Evolutionary conservation across 2,113 vertebrate genomes (phyloP), one percentile per base, ranked within the genome.

Genomic region (Rhabdomys dilectus): DNA sequence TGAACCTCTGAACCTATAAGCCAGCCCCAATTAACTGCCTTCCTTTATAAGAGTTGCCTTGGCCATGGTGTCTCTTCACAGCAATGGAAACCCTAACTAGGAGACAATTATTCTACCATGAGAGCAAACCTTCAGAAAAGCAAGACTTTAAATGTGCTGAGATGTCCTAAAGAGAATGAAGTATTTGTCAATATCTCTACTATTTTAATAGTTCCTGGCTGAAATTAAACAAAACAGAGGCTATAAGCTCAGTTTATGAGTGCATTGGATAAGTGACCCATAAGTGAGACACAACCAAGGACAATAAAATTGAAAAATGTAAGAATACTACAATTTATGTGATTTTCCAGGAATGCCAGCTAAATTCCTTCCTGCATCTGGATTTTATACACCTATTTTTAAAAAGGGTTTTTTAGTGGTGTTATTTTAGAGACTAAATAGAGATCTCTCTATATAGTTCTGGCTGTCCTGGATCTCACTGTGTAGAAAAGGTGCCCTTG

Each of bases 81-180:
- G 70, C 36, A 21, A 73, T n/a, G 19, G 70, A 73, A 19, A n/a
- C 39, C 70, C 19, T 73, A 8, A 39, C 70, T 73, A 73, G 19
- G n/a, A 73, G 36, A 36, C 68, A 73, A 39, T 82, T 77, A 84
- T 94, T 91, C 36, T 3, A 75, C 81, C 94, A 78, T 45, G 16
- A 82, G 92, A 96, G 60, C 9, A 94, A 96, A 82, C 7, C 62
- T 60, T 84, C 96, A 19, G 64, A 87, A 68, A 97, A 96, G 89
- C 8, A 93, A 89, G 85, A 92, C 68, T 88, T 84, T 45, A n/a
- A 91, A 91, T 70, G 81, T 88, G 39, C 51, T 5, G 10, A 95
- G 53, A 96, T 76, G 48, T 9, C 45, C 66, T 45, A 68, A 88
- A 11, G 31, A 48, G 31, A 95, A 96, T 92, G 15, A 92, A 92